Evolutionary conservation across 1,140 invertebrate species (phyloP), one percentile per base, ranked within the genome.

Genomic region (Tetramorium alpestre): DNA sequence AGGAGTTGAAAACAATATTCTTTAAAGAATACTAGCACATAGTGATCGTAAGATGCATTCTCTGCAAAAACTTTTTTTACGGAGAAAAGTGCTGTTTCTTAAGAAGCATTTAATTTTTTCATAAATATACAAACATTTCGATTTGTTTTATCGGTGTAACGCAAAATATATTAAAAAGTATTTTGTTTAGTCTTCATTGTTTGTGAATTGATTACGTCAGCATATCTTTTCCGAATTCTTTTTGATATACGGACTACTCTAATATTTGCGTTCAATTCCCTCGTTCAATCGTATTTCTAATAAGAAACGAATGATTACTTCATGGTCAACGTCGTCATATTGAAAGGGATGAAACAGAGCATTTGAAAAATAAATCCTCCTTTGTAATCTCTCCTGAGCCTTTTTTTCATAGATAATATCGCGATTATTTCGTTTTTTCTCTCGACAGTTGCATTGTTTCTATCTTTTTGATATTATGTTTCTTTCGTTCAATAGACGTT

Each of bases 341-440:
- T 22, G n/a, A 22, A 49, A 84, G 8, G 28, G 11, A 70, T 70
- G 5, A 81, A 81, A 47, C 47, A 28, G 5, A 28, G 5, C 22
- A n/a, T 84, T 84, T 75, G 18, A 75, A 60, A 5, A 84, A 49
- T 25, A 41, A 84, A 11, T n/a, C 38, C 5, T 44, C 25, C 54
- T 73, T 62, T 84, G 25, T 60, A 73, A 73, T 84, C 41, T 62
- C 54, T 28, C 25, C 25, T 33, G 7, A 60, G 33, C 13, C 25
- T 62, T 33, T 75, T 16, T 25, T 60, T 16, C 8, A 13, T n/a
- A 25, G 41, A 73, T 73, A 62, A 84, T 73, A 64, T 60, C 25
- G 54, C 28, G 54, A 84, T 73, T 84, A 73, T 84, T 73, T 82
- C 22, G 25, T 38, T 72, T 82, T 25, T 38, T 69, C 47, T 75